Evolutionary conservation across 2,113 vertebrate genomes (phyloP).

Genomic region (Brachirus orientalis): DNA sequence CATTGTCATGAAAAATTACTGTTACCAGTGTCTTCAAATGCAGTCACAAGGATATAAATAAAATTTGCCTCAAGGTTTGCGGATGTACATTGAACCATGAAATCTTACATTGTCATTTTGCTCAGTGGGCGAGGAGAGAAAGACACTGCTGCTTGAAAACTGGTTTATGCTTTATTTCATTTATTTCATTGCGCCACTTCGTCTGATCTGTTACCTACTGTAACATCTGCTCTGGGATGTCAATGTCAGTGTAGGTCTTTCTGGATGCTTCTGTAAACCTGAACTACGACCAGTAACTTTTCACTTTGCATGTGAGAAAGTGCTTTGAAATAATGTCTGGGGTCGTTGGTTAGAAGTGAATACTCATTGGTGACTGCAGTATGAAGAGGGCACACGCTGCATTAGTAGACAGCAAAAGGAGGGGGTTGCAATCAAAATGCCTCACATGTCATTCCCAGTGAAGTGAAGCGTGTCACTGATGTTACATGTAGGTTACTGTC

Average conservation of each 20-base stretch:
- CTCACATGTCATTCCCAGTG: not conserved
- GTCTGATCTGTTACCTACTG: conserved; percentile 6
- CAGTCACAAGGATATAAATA: conserved; percentile 67
- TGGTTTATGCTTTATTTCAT: conserved; percentile 40
- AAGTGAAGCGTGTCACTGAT: conserved; percentile 18
- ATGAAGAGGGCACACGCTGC: conserved; percentile 1
- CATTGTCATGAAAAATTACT: not conserved
- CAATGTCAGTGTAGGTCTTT: not conserved
- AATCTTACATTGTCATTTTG: conserved; percentile 71
- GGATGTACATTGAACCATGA: conserved; percentile 61
- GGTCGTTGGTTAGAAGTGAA: conserved; percentile 4
- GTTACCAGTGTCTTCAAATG: conserved; percentile 26
- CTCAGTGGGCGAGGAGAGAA: conserved; percentile 53
- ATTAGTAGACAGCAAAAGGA: conserved; percentile 13
- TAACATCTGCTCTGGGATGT: conserved; percentile 38
- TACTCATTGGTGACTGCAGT: not conserved
- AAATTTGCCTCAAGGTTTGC: conserved; percentile 59
- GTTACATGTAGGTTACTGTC: conserved; percentile 33
- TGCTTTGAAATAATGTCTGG: not conserved
- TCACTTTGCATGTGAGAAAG: not conserved
- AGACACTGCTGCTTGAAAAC: conserved; percentile 27
- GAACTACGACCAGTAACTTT: not conserved
- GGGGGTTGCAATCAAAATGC: not conserved
- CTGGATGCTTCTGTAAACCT: not conserved
- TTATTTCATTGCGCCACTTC: conserved; percentile 29